Evolutionary conservation across 2,797 vertebrate genomes (phyloP), one percentile per base, ranked within the genome.

Genomic region (Coluber constrictor): DNA sequence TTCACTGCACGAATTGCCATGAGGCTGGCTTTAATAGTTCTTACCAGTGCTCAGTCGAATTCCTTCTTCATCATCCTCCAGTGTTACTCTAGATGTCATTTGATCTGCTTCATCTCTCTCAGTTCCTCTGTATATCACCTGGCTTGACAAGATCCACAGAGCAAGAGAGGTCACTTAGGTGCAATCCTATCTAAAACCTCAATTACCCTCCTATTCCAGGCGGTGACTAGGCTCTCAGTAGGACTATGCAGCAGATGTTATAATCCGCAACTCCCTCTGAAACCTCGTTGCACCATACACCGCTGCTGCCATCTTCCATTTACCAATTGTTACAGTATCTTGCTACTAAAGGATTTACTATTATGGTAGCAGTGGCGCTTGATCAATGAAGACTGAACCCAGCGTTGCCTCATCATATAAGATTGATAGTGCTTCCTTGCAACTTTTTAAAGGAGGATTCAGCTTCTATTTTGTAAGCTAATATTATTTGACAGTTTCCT

Each of bases 401-500:
- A 32, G 74, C 61, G 32, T 90, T 93, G 88, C 92, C 27, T 93
- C 54, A 13, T 93, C 56, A n/a, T 88, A 16, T 57, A 63, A 90
- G 83, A 94, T 32, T 87, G 92, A 87, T 90, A 94, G 90, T 83
- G 87, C 88, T 37, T 47, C 87, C 37, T 91, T 70, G 25, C 59
- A 59, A 54, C 70, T 57, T 89, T 91, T 89, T 70, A 60, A 91
- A 91, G 54, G 15, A 37, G 51, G 59, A 74, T 57, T 92, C 32
- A 92, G 61, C 57, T 90, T 91, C 92, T 90, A 79, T 93, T 79
- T 91, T 87, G n/a, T 79, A 61, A 70, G 61, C 25, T 88, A 93
- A 93, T 37, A 55, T 55, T 56, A 47, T 79, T 91, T 93, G 92
- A 91, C 61, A 93, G 79, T 25, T 47, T 74, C 43, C 55, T 13